Conservation (phyloP, 1,140 invertebrate genomes). For the Ceratosolen fusciceps region DNA sequence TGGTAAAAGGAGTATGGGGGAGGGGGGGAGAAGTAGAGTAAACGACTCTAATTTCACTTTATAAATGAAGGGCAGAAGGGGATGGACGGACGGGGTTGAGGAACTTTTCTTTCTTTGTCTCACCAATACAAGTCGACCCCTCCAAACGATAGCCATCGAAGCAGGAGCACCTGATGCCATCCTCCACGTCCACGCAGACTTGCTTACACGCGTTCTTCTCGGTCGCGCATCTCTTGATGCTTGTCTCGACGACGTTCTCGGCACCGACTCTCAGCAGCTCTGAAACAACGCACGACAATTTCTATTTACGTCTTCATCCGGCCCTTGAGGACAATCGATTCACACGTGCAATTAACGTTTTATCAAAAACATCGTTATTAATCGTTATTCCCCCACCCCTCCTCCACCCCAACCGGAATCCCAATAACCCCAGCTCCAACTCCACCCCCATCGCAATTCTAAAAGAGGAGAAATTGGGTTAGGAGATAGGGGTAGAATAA, state of each 20-base stretch:
- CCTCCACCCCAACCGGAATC: too few species aligned
- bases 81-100: neutral
- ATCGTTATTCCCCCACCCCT: too few species aligned
- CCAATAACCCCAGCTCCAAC: too few species aligned
- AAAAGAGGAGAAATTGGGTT: too few species aligned
- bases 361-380: too few species aligned
- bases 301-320: neutral
- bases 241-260: slow-evolving; percentile 13
- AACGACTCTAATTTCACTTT: too few species aligned
- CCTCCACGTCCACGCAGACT: slow-evolving; percentile 66
- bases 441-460: too few species aligned
- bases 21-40: neutral
- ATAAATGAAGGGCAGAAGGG: too few species aligned
- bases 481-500: too few species aligned
- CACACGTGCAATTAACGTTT: too few species aligned
- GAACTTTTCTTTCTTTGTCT: neutral
- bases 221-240: slow-evolving; percentile 60
- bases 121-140: slow-evolving; percentile 68
- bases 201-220: slow-evolving; percentile 69
- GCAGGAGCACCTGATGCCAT: slow-evolving; percentile 67
- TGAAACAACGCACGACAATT: slow-evolving; percentile 16
- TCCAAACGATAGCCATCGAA: slow-evolving; percentile 70
- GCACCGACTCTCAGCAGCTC: slow-evolving; percentile 13
- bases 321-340: too few species aligned
- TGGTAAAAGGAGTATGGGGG: neutral